Base-by-base conservation (phyloP, 2,797 vertebrate genomes). In the Leptodactylus fallax region DNA sequence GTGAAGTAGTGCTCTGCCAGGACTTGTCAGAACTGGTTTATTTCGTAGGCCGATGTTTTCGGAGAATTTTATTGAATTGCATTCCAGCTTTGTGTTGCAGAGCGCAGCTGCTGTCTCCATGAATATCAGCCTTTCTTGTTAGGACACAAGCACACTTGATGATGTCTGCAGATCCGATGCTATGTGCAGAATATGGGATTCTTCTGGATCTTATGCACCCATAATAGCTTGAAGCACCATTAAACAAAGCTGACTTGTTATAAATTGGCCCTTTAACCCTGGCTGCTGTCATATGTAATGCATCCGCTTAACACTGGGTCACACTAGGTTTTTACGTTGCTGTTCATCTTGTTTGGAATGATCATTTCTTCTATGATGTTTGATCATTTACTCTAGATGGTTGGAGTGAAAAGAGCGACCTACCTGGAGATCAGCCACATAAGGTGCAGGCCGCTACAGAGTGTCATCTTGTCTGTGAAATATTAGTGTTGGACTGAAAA, bases 41-140 rank as follows among this genome's bases (percentile, higher is more conserved):
- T 90, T 85, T 90, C 65, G 90, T 90, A 90, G 90, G 84, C 36
- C 36, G 36, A 36, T 36, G 4, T 91, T 93, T 80, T 69, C 90
- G 92, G 91, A 91, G 78, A 91, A 90, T 67, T 87, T 92, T 89
- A 91, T 90, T 90, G 83, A 81, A 56, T 90, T 87, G 21, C 17
- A 55, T 63, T 88, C 3, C 16, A 86, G 71, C 89, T 47, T 72
- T 36, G 88, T 89, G 80, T 45, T 65, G 60, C 36, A 81, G 74
- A 94, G 71, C 90, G 60, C 89, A 91, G 87, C 90, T 92, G 90
- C 90, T 91, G 90, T 78, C 91, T 90, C 76, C 90, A 87, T 91
- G 92, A 92, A 90, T 92, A 85, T 91, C 78, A 91, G 90, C 84
- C 77, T 86, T 89, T 92, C 72, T 90, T 92, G 81, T 92, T 76